A percentile compares a stretch with the other conserved stretches of the same genome.
Conservation (phyloP, 2,888 invertebrate genomes). For the Erebia palarica region DNA sequence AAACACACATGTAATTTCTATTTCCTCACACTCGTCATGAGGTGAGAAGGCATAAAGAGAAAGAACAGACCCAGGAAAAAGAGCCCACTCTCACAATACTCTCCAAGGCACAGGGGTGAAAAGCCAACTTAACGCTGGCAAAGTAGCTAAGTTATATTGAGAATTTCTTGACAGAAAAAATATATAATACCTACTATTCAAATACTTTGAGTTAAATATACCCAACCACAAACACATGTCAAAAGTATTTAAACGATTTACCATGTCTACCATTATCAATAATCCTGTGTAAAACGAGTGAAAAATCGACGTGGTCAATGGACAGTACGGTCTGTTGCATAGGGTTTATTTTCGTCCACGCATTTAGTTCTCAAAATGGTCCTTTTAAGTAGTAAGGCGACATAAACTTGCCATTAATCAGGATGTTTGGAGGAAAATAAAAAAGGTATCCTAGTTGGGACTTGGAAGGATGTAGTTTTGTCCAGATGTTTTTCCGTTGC, state of each 20-base stretch:
- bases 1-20: too few species aligned
- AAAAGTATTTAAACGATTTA: slow-evolving; percentile 47
- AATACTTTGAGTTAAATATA: slow-evolving; percentile 23
- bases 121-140: too few species aligned
- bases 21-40: too few species aligned
- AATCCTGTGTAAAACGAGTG: slow-evolving; percentile 67
- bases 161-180: too few species aligned
- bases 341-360: slow-evolving; percentile 51
- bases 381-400: slow-evolving; percentile 55
- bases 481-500: slow-evolving; percentile 9
- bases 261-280: slow-evolving; percentile 60
- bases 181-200: background rate
- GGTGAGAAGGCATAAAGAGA: too few species aligned
- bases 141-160: too few species aligned
- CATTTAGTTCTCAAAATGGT: slow-evolving; percentile 49
- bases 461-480: slow-evolving; percentile 13
- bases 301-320: slow-evolving; percentile 42
- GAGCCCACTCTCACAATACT: too few species aligned
- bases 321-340: slow-evolving; percentile 40
- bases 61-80: too few species aligned
- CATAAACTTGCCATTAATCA: slow-evolving; percentile 66
- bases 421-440: slow-evolving; percentile 45
- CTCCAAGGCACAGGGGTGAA: too few species aligned
- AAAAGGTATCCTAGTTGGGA: slow-evolving; percentile 22
- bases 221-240: slow-evolving; percentile 61